These are phyloP conservation scores for Colaptes auratus DNA, from an alignment of 2,113 vertebrate species.

Conservation along the genomic window DNA sequence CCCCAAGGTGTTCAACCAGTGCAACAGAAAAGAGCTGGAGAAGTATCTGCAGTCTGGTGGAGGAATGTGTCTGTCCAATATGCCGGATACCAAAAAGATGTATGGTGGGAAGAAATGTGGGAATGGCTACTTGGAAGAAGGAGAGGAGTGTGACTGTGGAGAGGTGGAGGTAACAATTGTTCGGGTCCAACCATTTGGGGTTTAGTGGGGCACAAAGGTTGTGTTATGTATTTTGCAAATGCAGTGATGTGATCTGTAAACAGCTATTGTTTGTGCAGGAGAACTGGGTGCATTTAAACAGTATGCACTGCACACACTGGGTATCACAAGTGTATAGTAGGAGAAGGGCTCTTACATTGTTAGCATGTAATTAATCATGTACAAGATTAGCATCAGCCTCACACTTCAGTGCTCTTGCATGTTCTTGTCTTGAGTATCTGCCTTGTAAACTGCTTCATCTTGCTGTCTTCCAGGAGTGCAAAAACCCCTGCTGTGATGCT, in stretches of 20 bases:
- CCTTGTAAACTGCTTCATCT: neutral
- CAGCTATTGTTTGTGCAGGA: neutral
- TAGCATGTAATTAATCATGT: neutral
- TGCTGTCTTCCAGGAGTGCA: constrained; percentile 83
- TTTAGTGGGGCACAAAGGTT: neutral
- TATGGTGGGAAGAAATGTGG: constrained; percentile 93
- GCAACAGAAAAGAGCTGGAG: constrained; percentile 88
- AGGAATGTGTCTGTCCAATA: constrained; percentile 95
- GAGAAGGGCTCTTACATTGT: neutral
- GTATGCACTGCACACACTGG: neutral
- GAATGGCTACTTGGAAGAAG: constrained; percentile 96
- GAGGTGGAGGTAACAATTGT: constrained; percentile 84
- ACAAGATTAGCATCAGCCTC: neutral
- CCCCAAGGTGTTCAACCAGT: constrained; percentile 90
- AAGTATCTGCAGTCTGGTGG: constrained; percentile 91
- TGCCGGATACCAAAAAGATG: constrained; percentile 88
- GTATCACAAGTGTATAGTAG: rapidly evolving
- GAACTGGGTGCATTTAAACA: neutral
- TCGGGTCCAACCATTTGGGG: neutral
- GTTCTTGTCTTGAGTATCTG: neutral
- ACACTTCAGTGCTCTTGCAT: neutral
- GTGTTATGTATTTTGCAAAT: neutral
- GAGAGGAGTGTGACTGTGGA: constrained; percentile 97
- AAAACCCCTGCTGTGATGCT: constrained; percentile 92
- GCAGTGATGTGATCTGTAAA: neutral